Evolutionary conservation across 1,140 invertebrate genomes (phyloP), one percentile per base, ranked within the genome.

Genomic region (Orussus abietinus): DNA sequence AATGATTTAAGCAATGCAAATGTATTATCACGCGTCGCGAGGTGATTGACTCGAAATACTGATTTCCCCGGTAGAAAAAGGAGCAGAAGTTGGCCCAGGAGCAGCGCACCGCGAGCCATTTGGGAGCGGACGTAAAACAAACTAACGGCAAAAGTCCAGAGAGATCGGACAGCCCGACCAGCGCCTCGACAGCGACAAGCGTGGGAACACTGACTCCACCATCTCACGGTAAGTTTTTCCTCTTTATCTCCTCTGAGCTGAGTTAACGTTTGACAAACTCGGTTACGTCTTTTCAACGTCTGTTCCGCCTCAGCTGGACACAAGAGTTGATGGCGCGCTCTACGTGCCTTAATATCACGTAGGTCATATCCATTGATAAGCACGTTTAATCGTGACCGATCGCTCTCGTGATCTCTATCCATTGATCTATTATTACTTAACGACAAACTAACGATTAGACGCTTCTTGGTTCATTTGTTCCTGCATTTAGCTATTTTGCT

Each of bases 121-220:
- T 70, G n/a, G 66, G 71, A 38, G 51, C 55, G 3, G 69, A 74
- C 33, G 66, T 59, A 17, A 73, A 69, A 40, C 69, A 72, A 51
- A 51, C 64, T 4, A 77, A 76, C 42, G 73, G 74, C 13, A 74
- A 74, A 46, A 76, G 71, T 49, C 69, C 75, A 2, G 74, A 76
- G 40, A 64, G 76, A 33, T 77, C 76, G 0, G 77, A 80, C 17
- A 80, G 79, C 54, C 77, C 77, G 9, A 79, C 75, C 12, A 80
- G 78, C 51, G 75, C 75, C 22, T 80, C 77, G 41, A 78, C 77
- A 3, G 76, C 74, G 17, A 78, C 77, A 19, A 79, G 77, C 28
- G 67, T 77, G 30, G 77, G 77, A 20, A 80, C 77, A 9, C 57
- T 76, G 21, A 79, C 78, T 25, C 78, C 78, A 29, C 78, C 78